Evolutionary conservation across 2,797 vertebrate species (phyloP), one percentile per base, ranked within the genome.

Genomic region (Lemur catta): DNA sequence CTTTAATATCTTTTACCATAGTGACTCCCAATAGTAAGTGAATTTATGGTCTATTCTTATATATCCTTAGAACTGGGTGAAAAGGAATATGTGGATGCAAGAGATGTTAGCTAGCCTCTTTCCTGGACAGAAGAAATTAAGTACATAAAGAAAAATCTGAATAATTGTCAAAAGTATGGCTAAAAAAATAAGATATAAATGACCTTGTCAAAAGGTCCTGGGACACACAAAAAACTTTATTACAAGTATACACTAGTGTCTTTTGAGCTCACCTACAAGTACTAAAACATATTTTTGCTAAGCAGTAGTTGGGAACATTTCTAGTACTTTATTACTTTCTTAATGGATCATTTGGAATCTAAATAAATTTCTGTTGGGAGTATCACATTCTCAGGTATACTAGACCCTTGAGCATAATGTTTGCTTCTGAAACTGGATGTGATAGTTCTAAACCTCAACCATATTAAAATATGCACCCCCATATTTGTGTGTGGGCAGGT

Each of bases 281-380:
- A 88, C 28, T 43, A 72, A 96, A 92, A 86, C 38, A 50, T 50
- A 43, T 94, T 26, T 92, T 96, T 94, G 57, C 48, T 94, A 88
- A 94, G 78, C 12, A 89, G 43, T 86, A 95, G 74, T 89, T 96
- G 93, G n/a, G 84, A 57, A 96, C 28, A 78, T 80, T 91, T 72
- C 65, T 92, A 95, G 33, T 52, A 80, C 69, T 93, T 95, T 95
- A 93, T 84, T 80, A 88, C 67, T 78, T 91, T 95, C 61, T 95
- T 87, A 81, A 96, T 96, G 89, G 75, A 82, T 90, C 87, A 75
- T 84, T 96, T 96, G 90, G 88, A 97, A 96, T 41, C 61, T 65
- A 94, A 95, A 74, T 85, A 90, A 75, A 75, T 90, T 72, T 63
- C 81, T 94, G 3, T 72, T 84, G 63, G 41, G 81, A 84, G 14